Conservation (phyloP, 2,113 vertebrate genomes). For the Rhinolophus sinicus region DNA sequence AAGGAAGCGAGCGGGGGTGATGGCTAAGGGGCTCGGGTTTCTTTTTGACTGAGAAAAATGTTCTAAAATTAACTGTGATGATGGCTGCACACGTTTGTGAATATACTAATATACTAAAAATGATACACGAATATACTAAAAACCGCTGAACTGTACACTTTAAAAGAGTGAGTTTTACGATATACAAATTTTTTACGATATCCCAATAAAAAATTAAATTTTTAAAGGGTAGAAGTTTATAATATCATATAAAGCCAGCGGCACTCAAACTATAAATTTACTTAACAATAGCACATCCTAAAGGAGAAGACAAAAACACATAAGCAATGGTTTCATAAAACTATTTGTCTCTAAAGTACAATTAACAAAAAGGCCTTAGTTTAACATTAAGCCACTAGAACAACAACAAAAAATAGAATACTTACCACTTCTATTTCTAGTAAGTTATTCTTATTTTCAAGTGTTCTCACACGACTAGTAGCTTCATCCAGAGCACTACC, state of each 20-base stretch:
- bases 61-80: not conserved
- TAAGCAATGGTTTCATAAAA: not conserved
- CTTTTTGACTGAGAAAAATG: not conserved
- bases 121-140: slow-evolving; percentile 34
- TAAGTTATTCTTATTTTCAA: slow-evolving; percentile 91
- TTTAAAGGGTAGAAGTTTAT: not conserved
- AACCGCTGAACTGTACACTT: not conserved
- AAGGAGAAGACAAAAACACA: not conserved
- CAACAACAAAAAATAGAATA: not conserved
- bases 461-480: slow-evolving; percentile 85
- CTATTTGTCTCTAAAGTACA: not conserved
- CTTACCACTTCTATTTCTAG: slow-evolving; percentile 94
- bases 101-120: too few species aligned
- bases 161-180: not conserved
- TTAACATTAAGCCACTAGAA: not conserved
- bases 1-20: fast-evolving
- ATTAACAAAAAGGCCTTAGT: not conserved
- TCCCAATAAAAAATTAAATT: not conserved
- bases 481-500: slow-evolving; percentile 91
- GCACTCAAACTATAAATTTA: not conserved
- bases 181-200: not conserved
- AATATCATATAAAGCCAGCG: not conserved
- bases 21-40: not conserved
- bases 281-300: not conserved
- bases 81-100: not conserved